Percentiles rank a stretch among this genome's conserved stretches.
Evolutionary conservation across 2,113 vertebrate species (phyloP).

Genomic region (Boleophthalmus pectinirostris): DNA sequence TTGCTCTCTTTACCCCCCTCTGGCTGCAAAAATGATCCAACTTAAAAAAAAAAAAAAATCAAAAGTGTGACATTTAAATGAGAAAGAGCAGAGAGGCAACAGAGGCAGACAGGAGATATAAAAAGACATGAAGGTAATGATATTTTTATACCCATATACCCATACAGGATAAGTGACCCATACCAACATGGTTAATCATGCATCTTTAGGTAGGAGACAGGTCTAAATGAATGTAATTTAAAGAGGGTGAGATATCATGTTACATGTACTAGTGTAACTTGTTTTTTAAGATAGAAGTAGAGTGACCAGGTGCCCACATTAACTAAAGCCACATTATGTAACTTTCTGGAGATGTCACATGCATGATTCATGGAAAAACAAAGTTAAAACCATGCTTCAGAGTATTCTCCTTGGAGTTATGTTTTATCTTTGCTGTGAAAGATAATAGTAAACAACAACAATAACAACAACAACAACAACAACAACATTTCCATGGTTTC

Average conservation of each 20-base stretch:
- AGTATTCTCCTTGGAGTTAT: no score
- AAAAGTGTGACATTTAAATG: constrained; percentile 57
- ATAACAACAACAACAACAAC: no score
- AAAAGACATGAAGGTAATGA: constrained; percentile 1
- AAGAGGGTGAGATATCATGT: neutral
- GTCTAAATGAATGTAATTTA: neutral
- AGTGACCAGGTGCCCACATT: neutral
- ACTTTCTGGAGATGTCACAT: no score
- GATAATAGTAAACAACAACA: no score
- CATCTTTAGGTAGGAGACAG: neutral
- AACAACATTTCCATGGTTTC: no score
- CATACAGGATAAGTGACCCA: neutral
- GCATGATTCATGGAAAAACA: no score
- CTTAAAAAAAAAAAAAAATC: constrained; percentile 21
- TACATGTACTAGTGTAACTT: neutral
- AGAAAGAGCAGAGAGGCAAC: constrained; percentile 27
- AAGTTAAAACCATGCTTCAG: no score
- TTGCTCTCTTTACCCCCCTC: constrained; percentile 25
- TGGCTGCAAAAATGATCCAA: constrained; percentile 51
- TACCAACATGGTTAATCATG: neutral
- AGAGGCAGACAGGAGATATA: constrained; percentile 14
- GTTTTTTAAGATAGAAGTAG: neutral
- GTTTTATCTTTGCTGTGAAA: no score
- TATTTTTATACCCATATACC: constrained; percentile 1
- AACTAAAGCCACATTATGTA: no score